Base-by-base conservation (phyloP, 2,797 vertebrate species). In the Semotilus atromaculatus region DNA sequence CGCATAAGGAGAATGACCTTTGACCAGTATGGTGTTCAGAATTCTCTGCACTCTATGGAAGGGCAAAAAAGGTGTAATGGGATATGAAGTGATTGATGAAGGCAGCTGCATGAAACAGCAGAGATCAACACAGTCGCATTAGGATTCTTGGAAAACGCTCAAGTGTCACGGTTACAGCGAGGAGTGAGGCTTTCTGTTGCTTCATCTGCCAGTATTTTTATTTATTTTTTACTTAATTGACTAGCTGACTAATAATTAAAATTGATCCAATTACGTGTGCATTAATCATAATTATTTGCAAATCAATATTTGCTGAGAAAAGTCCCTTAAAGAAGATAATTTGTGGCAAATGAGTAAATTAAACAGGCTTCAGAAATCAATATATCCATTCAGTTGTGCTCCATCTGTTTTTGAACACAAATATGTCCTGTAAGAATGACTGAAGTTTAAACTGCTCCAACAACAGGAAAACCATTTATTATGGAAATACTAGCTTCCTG, bases 101-200 rank as follows among this genome's bases (percentile, higher is more conserved):
- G 81, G 85, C 91, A 90, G 90, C 92, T 90, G 89, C 76, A 73
- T 51, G 81, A 83, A 82, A 72, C 26, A 38, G 62, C 70, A 43
- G 75, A 88, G 85, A 77, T 68, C 82, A 71, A 21, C 60, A 58
- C 53, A 74, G 14, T 2, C 11, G 7, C 55, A 68, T 83, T 79
- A 88, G 79, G 81, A 79, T 82, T 85, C 78, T 83, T 62, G 67
- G 73, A 83, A 64, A 83, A 87, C 68, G 36, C 34, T 77, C 38
- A 55, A 70, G 79, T 88, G 77, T 53, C 58, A 66, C 80, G 87
- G 16, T 36, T 62, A 84, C 64, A 45, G 62, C 9, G 29, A 19
- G 55, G 45, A 43, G 29, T 5, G 60, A 70, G 34, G 23, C 3
- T 40, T 70, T 70, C 16, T 55, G 51, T 26, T 31, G 26, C 45